Base-by-base conservation (phyloP, 1,140 invertebrate genomes). In the Aphaenogaster floridana region DNA sequence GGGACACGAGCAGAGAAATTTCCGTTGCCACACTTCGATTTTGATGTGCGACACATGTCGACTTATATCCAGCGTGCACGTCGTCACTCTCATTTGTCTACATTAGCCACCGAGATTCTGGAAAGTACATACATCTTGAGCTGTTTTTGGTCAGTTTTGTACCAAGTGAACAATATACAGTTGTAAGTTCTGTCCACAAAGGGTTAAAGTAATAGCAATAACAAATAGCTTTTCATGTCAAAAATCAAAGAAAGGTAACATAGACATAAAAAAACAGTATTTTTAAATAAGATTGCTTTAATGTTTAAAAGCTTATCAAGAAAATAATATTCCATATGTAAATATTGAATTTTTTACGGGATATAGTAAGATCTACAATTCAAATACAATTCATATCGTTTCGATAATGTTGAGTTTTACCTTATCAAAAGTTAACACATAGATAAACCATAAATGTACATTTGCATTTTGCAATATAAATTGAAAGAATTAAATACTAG, bases 51-150 rank as follows among this genome's bases (percentile, higher is more conserved):
- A 83, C 64, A 57, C 68, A 59, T 39, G 54, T 76, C 45, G 54
- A 50, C 54, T 61, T 54, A 54, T 34, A 63, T 84, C 80, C 80
- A 76, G 69, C 17, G 39, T 17, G 34, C 39, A 83, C 21, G 17
- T 84, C 13, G 28, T 34, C 80, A 74, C 39, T 74, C 69, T 61
- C 80, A 84, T 81, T 81, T 84, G 80, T 84, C 9, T 84, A 84
- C 42, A 68, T 50, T 84, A 84, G 80, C 54, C 80, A 76, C 52
- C 54, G 21, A 83, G 66, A 80, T 2, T 84, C 80, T 84, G 80
- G 45, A 84, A 84, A 84, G 78, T 84, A 84, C 54, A 84, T 84
- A 84, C 34, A 84, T 9, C 48, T 84, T 84, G 54, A 84, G 69
- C 80, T 76, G 13, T 61, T 84, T 74, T 84, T 48, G 68, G 68